Evolutionary conservation across 2,888 invertebrate species (phyloP).

Genomic region (Hyposoter dolosus): DNA sequence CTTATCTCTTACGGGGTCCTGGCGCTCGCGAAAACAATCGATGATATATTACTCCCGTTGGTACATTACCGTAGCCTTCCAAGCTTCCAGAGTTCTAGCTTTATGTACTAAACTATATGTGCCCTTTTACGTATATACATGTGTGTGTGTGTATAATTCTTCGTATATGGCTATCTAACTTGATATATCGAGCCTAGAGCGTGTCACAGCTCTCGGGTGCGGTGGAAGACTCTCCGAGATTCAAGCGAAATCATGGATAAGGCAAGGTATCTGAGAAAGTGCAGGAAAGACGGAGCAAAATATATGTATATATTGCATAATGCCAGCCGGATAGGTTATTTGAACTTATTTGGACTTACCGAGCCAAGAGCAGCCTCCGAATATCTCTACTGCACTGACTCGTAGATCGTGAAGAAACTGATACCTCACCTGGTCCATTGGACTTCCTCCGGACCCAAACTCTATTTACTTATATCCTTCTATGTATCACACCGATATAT

Average conservation of each 20-base stretch:
- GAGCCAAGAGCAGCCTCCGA: constrained; percentile 5
- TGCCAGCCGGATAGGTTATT: constrained; percentile 18
- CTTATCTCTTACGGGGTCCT: constrained; percentile 71
- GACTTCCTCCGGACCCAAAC: constrained; percentile 8
- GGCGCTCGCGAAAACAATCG: constrained; percentile 72
- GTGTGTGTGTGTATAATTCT: constrained; percentile 7
- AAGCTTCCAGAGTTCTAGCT: constrained; percentile 44
- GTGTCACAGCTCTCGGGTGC: constrained; percentile 27
- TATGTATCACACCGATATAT: background rate
- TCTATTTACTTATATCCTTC: background rate
- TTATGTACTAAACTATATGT: constrained; percentile 34
- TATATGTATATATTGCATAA: background rate
- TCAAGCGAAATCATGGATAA: constrained; percentile 52
- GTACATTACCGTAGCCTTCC: constrained; percentile 63
- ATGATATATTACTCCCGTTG: constrained; percentile 71
- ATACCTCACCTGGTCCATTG: constrained; percentile 38
- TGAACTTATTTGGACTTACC: constrained; percentile 31
- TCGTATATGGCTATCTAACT: constrained; percentile 24
- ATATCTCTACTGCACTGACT: constrained; percentile 23
- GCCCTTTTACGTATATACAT: background rate
- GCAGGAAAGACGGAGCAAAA: background rate
- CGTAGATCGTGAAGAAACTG: constrained; percentile 40
- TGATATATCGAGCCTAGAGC: constrained; percentile 32
- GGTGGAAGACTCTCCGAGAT: constrained; percentile 29
- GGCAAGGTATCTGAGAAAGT: constrained; percentile 33